Percentiles rank a stretch among this genome's conserved stretches.
Evolutionary conservation across 2,888 invertebrate genomes (phyloP).

Genomic region (Chrysopilus asiliformis): DNA sequence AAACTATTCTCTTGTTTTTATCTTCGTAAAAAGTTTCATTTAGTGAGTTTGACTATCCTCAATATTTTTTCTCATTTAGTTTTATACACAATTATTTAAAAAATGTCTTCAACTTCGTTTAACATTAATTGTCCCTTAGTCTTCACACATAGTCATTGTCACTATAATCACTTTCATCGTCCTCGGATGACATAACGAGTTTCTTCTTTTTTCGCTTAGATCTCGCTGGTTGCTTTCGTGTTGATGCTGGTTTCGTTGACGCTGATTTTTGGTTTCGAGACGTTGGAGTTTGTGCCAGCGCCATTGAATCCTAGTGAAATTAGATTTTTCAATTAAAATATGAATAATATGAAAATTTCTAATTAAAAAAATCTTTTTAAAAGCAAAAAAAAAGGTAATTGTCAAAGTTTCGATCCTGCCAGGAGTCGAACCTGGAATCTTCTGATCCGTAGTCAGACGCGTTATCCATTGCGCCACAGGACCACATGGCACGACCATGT

Average conservation of each 20-base stretch:
- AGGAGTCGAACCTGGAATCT: slow-evolving; percentile 11
- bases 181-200: slow-evolving; percentile 42
- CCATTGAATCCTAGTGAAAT: too few species aligned
- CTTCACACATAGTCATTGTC: slow-evolving; percentile 40
- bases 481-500: too few species aligned
- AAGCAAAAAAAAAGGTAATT: too few species aligned
- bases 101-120: too few species aligned
- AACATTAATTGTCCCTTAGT: too few species aligned
- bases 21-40: too few species aligned
- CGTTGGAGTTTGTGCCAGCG: slow-evolving; percentile 17
- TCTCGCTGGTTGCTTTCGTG: slow-evolving; percentile 20
- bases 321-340: too few species aligned
- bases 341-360: not conserved
- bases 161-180: slow-evolving; percentile 53
- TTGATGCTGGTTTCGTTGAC: slow-evolving; percentile 10
- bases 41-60: too few species aligned
- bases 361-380: too few species aligned
- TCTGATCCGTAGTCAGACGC: slow-evolving; percentile 12
- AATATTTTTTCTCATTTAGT: too few species aligned
- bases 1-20: too few species aligned
- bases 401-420: slow-evolving; percentile 8
- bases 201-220: slow-evolving; percentile 38
- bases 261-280: slow-evolving; percentile 13
- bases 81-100: too few species aligned
- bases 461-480: slow-evolving; percentile 12